Evolutionary conservation across 2,113 vertebrate genomes (phyloP), one percentile per base, ranked within the genome.

Genomic region (Cryptotis parvus): DNA sequence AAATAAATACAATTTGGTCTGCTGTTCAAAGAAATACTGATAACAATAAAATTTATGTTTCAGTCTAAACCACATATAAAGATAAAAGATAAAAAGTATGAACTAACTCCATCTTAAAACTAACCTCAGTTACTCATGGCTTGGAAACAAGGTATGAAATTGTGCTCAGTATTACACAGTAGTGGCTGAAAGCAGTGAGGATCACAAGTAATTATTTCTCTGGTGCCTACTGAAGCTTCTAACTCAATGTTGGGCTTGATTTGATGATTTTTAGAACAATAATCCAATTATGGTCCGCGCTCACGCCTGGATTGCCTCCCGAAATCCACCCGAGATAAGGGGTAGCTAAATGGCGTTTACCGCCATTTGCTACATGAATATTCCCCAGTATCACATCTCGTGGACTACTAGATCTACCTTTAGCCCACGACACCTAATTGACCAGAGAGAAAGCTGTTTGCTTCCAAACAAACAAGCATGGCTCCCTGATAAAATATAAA

Each of bases 191-290:
- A 81, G 43, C 55, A 70, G 12, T 0, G 3, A 94, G 49, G 26
- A 10, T 6, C 15, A 94, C 74, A 73, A 33, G 14, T 65, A 77
- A 63, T 6, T 69, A 4, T 45, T 61, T 9, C 4, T 61, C 35
- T 4, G 26, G 1, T 45, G 35, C 65, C 39, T n/a, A 33, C 0
- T 29, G 82, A 65, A 45, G 24, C n/a, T 78, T 77, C 70, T 10
- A 65, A n/a, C 6, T 10, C 27, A 49, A 43, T 11, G 26, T 37
- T 39, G 22, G 55, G 6, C 5, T 43, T 69, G 49, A 24, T 69
- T 70, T 90, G 26, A 76, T 65, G 37, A 52, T 70, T 70, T 95
- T 91, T 55, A 77, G 66, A 75, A 88, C 61, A 94, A 43, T 65
- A 43, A 88, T 58, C 29, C 11, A 65, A 65, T 79, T 82, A 61